Evolutionary conservation across 2,888 invertebrate genomes (phyloP).

Genomic region (Tipula lateralis): DNA sequence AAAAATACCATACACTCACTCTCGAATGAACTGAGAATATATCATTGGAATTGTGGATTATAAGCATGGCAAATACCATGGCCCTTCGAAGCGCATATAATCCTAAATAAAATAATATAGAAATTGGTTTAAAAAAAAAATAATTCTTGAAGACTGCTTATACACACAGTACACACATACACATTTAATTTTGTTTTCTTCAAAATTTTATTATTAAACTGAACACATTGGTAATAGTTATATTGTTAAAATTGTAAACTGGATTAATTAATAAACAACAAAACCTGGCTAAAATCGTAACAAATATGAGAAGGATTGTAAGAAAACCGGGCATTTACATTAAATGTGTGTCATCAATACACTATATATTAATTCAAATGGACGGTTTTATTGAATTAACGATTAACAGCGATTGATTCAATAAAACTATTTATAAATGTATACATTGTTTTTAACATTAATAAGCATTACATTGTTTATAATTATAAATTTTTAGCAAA

Average conservation of each 20-base stretch:
- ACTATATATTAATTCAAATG: not conserved
- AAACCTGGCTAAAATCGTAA: not conserved
- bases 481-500: not conserved
- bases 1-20: not conserved
- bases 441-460: not conserved
- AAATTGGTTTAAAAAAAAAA: not conserved
- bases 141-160: not conserved
- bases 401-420: not conserved
- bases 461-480: not conserved
- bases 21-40: not conserved
- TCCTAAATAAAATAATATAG: not conserved
- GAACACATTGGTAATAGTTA: not conserved
- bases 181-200: not conserved
- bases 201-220: not conserved
- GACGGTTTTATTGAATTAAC: not conserved
- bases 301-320: not conserved
- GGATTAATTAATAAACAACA: not conserved
- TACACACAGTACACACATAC: not conserved
- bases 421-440: not conserved
- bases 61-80: not conserved
- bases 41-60: not conserved
- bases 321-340: not conserved
- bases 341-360: not conserved
- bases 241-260: not conserved
- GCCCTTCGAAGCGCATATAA: not conserved